Evolutionary conservation across 2,113 vertebrate genomes (phyloP).

Genomic region (Ammodytes dubius): DNA sequence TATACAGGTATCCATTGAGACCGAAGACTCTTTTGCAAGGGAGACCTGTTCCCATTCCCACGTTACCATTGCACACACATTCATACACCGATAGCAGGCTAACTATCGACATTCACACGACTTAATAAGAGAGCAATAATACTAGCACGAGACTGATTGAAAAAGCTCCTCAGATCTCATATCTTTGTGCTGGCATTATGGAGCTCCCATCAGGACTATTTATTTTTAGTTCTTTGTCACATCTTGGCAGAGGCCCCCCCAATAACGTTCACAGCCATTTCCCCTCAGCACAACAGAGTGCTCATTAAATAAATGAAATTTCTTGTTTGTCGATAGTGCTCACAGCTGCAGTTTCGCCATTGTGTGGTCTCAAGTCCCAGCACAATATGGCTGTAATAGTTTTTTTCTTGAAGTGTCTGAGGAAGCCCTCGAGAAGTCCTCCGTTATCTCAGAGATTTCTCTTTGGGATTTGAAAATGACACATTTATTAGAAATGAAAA

Average conservation of each 20-base stretch:
- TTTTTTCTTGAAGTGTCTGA: conserved; percentile 43
- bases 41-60: no score
- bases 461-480: conserved; percentile 39
- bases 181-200: conserved; percentile 50
- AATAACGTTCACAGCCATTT: conserved; percentile 50
- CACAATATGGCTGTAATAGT: conserved; percentile 73
- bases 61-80: no score
- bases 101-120: no score
- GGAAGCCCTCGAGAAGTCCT: conserved; percentile 30
- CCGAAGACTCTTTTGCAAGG: no score
- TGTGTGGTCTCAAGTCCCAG: conserved; percentile 57
- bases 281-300: conserved; percentile 63
- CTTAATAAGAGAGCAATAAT: conserved; percentile 1
- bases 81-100: no score
- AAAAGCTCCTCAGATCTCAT: conserved; percentile 56
- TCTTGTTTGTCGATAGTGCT: conserved; percentile 48
- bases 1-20: no score
- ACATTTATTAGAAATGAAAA: conserved; percentile 33
- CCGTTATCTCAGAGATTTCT: conserved; percentile 14
- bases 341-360: conserved; percentile 41
- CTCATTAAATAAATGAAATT: conserved; percentile 75
- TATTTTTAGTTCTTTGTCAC: conserved; percentile 50
- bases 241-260: conserved; percentile 46
- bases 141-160: conserved; percentile 25
- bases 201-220: conserved; percentile 60